Evolutionary conservation across 2,113 vertebrate genomes (phyloP).

Genomic region (Upupa epops): DNA sequence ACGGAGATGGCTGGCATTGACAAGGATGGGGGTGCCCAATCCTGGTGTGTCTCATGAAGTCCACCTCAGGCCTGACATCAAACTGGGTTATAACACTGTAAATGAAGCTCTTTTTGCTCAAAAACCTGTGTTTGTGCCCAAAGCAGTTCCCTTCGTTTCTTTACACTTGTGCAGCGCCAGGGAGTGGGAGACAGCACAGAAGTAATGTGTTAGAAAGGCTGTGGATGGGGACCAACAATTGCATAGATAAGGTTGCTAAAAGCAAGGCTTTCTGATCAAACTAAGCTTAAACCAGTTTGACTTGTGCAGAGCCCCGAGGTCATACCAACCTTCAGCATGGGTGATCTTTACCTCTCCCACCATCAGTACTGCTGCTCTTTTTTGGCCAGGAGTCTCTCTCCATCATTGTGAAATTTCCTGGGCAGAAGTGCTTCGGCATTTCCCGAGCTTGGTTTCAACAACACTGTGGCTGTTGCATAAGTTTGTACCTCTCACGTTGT

Average conservation of each 20-base stretch:
- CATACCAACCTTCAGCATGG: not conserved
- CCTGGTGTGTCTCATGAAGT: not conserved
- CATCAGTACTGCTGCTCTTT: not conserved
- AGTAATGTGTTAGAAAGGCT: not conserved
- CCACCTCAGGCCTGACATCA: not conserved
- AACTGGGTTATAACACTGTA: not conserved
- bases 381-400: not conserved
- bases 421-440: not conserved
- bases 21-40: not conserved
- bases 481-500: slow-evolving; percentile 17
- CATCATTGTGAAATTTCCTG: slow-evolving; percentile 22
- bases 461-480: not conserved
- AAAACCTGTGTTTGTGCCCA: not conserved
- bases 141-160: not conserved
- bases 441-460: not conserved
- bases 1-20: not conserved
- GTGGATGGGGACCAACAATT: not conserved
- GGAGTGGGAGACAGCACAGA: not conserved
- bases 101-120: not conserved
- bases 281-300: slow-evolving; percentile 9
- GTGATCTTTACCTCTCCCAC: slow-evolving; percentile 44
- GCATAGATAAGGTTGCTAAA: not conserved
- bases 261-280: not conserved
- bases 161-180: not conserved
- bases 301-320: not conserved